Conservation (phyloP, 2,888 invertebrate genomes). For the Napeogenes inachia region DNA sequence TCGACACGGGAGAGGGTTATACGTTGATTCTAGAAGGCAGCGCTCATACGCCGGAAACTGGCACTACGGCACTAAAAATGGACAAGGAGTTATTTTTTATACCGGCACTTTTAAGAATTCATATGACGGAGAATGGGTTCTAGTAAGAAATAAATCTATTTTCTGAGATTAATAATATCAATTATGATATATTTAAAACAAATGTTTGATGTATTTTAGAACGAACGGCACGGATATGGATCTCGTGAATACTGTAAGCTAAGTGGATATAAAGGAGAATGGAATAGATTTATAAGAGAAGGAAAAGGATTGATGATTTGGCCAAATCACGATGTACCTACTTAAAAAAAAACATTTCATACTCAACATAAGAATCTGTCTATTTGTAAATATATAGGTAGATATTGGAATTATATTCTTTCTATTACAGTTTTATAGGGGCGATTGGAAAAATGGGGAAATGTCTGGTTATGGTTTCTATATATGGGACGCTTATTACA, state of each 20-base stretch:
- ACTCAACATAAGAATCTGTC: not conserved
- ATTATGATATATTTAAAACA: not conserved
- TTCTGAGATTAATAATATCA: not conserved
- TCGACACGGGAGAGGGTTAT: slow-evolving; percentile 75
- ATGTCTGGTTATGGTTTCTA: slow-evolving; percentile 79
- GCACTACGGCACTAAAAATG: slow-evolving; percentile 68
- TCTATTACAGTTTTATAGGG: slow-evolving; percentile 72
- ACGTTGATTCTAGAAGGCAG: slow-evolving; percentile 60
- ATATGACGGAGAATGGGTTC: slow-evolving; percentile 63
- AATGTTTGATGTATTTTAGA: slow-evolving; percentile 35
- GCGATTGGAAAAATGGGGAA: slow-evolving; percentile 76
- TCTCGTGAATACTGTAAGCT: slow-evolving; percentile 55
- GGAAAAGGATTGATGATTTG: slow-evolving; percentile 80
- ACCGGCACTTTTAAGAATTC: slow-evolving; percentile 50
- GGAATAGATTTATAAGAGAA: slow-evolving; percentile 68
- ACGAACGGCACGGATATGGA: slow-evolving; percentile 63
- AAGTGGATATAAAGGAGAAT: slow-evolving; percentile 76
- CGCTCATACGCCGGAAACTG: slow-evolving; percentile 67
- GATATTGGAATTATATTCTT: not conserved
- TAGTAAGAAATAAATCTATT: slow-evolving; percentile 44
- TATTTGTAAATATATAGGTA: not conserved
- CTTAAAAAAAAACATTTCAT: not conserved
- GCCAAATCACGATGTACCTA: slow-evolving; percentile 77
- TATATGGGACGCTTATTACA: slow-evolving; percentile 74
- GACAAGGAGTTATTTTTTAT: slow-evolving; percentile 58